Evolutionary conservation across 2,113 vertebrate genomes (phyloP), one percentile per base, ranked within the genome.

Genomic region (Pardalotus punctatus): DNA sequence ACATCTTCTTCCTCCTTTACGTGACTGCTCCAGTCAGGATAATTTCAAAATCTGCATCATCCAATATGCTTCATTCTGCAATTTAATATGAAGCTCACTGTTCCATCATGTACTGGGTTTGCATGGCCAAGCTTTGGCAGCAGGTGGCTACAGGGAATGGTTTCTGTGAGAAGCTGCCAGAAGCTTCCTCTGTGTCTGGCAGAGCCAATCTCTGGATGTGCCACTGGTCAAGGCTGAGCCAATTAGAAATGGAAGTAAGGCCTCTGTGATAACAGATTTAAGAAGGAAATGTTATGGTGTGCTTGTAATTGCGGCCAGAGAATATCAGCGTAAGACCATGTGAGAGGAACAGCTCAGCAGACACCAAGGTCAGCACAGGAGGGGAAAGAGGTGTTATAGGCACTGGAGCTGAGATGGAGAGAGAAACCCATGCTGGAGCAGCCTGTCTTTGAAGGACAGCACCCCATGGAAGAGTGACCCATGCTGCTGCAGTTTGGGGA

Each of bases 161-260:
- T 8, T 77, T 43, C 33, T 53, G 45, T 77, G 62, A 36, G 62
- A 60, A 77, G 12, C 14, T 77, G 9, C 27, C 27, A 69, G 72
- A 77, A 53, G 38, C 5, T 53, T 51, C 27, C 43, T 69, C 14
- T 6, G 2, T 15, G 33, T 60, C 54, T 3, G 8, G 12, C 22
- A 53, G 45, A 77, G 11, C 22, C 18, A 60, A 3, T 23, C 22
- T 28, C 14, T 53, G 54, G 14, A 86, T 8, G 6, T 51, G 14
- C 22, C 1, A 1, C 62, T 51, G 83, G 27, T 8, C 38, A 31
- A 51, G 43, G 14, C 17, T 58, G 22, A 21, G 22, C 18, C 17
- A 18, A 43, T 10, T 36, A 69, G 27, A 45, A 45, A 38, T 0
- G 0, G 22, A 5, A 36, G 10, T 5, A 45, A 51, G 2, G 6